Evolutionary conservation across 2,797 vertebrate species (phyloP), one percentile per base, ranked within the genome.

Genomic region (Choloepus didactylus): DNA sequence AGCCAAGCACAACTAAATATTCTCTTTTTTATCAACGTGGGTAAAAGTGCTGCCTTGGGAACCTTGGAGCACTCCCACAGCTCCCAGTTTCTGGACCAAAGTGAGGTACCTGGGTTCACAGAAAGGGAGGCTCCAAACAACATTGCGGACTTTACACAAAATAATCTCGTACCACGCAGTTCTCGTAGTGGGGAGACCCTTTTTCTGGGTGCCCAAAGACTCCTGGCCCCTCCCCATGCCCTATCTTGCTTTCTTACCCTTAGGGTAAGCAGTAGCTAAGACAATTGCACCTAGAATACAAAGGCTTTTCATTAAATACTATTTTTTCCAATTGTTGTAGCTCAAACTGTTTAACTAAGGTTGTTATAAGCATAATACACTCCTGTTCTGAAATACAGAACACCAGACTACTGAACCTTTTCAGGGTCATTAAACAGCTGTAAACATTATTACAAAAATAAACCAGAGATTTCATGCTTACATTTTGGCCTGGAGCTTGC

Each of bases 381-480:
- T 98, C 98, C 98, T 98, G 98, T 98, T 98, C 98, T 97, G 97
- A 98, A 98, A 98, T 96, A 98, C 97, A 97, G 98, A 98, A 98
- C 98, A 98, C 98, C 97, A 98, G 98, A 98, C 98, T 98, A 98
- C 98, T 98, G 98, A 98, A 98, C 98, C 98, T 98, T 98, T 98
- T 98, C 98, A 98, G 98, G 98, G 98, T 98, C 98, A 98, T 98
- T 98, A 98, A 98, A 98, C 98, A 98, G 98, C 98, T 98, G 98
- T 98, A 98, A 98, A 99, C 98, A 98, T 98, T 98, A 98, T 98
- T 98, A 98, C 98, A 98, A 98, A 99, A 98, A 99, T 98, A 98
- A 98, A 98, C 98, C 98, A 97, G 98, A 98, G 98, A 98, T 98
- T 98, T 99, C 98, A 98, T 98, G 98, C 98, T 98, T 98, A 98